phyloP scores from a whole-genome alignment of 2,888 invertebrate species.

The Rhorus exstirpatorius region DNA sequence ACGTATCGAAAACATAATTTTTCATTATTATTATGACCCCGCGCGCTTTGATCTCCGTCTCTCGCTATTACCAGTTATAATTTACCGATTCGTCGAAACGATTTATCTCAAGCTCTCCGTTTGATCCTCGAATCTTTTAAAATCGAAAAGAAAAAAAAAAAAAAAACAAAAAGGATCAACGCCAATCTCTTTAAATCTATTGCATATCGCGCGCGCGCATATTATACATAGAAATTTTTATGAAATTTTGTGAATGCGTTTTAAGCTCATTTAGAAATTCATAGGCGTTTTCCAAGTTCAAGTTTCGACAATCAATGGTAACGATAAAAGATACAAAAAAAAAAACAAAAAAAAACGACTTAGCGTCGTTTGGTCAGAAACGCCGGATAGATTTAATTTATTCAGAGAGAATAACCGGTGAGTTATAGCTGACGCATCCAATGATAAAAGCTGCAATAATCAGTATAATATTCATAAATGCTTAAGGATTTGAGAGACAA shows the following conservation, averaged over 20 bases:
- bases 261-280: conserved; percentile 36
- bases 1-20: conserved; percentile 76
- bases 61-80: conserved; percentile 78
- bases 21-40: conserved; percentile 83
- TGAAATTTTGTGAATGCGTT: conserved; percentile 63
- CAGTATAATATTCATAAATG: conserved; percentile 37
- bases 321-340: conserved; percentile 6
- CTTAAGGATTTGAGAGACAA: conserved; percentile 49
- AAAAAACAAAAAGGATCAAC: conserved; percentile 42
- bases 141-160: too few relatives aligned
- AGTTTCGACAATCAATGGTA: conserved; percentile 62
- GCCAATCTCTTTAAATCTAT: conserved; percentile 30
- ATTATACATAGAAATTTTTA: conserved; percentile 65
- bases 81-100: conserved; percentile 71
- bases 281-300: conserved; percentile 46
- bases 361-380: conserved; percentile 10
- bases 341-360: neutral
- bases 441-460: conserved; percentile 46
- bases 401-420: conserved; percentile 17
- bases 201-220: conserved; percentile 57
- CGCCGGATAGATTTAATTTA: conserved; percentile 13
- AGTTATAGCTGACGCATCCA: conserved; percentile 16
- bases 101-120: conserved; percentile 31
- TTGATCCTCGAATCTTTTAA: conserved; percentile 47
- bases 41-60: too few relatives aligned